phyloP scores from a whole-genome alignment of 2,888 invertebrate species.

The Drosophila paramelanica region DNA sequence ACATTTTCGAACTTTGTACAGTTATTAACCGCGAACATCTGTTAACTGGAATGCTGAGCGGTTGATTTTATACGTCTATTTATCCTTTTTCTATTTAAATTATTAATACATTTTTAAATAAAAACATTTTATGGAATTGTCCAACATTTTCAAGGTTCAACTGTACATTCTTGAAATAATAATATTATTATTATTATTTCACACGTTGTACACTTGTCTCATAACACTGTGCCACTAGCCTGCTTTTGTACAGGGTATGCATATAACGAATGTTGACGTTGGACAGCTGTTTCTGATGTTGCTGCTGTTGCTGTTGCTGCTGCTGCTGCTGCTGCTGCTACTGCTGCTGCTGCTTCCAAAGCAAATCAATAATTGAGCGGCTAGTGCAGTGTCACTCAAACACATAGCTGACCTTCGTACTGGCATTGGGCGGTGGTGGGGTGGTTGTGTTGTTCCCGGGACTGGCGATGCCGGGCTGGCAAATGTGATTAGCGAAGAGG shows the following conservation, averaged over 20 bases:
- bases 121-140: too few species aligned
- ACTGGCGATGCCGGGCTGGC: constrained; percentile 18
- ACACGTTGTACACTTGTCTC: background rate
- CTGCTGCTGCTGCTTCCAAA: constrained; percentile 20
- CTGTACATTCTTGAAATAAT: too few species aligned
- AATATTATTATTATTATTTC: background rate
- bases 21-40: too few species aligned
- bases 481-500: constrained; percentile 29
- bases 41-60: too few species aligned
- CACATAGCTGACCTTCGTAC: constrained; percentile 56
- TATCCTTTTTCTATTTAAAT: too few species aligned
- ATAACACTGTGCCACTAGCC: background rate
- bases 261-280: constrained; percentile 32
- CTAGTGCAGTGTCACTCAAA: constrained; percentile 56
- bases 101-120: too few species aligned
- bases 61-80: background rate
- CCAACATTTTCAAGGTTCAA: too few species aligned
- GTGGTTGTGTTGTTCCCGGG: background rate
- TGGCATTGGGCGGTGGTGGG: background rate
- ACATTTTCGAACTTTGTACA: too few species aligned
- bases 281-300: constrained; percentile 48
- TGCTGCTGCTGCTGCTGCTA: background rate
- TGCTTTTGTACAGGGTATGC: background rate
- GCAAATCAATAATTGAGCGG: constrained; percentile 70
- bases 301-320: background rate